Evolutionary conservation across 37 sponge, comb jelly and placozoan genomes (phyloP).

Genomic region (Lycopodina hypogea): DNA sequence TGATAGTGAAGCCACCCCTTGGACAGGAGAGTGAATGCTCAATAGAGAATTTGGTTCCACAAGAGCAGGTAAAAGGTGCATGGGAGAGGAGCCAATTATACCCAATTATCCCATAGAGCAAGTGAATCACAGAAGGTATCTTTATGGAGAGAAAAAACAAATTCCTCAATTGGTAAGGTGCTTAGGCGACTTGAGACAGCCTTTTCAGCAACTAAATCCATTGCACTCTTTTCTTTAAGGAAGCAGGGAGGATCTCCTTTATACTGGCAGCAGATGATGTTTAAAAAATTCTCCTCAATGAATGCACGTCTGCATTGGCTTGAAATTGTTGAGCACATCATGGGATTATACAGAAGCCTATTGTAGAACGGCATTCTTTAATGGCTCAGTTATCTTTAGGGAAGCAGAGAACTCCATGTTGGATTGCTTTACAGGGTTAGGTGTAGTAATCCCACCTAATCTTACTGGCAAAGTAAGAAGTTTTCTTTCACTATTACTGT

Average conservation of each 20-base stretch:
- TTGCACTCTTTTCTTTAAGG: background rate
- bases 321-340: background rate
- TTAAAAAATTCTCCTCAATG: background rate
- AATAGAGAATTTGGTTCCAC: too few relatives aligned
- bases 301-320: background rate
- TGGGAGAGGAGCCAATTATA: too few relatives aligned
- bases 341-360: background rate
- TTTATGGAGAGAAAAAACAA: background rate
- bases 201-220: background rate
- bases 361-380: background rate
- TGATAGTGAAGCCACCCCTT: conserved; percentile 30
- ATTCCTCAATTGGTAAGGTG: background rate
- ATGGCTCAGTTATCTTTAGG: background rate
- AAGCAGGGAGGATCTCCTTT: background rate
- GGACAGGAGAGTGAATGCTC: conserved; percentile 45
- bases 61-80: too few relatives aligned
- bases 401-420: background rate
- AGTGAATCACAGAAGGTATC: background rate
- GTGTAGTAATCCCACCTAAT: background rate
- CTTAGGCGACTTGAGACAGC: background rate
- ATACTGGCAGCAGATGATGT: background rate
- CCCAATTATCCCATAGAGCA: too few relatives aligned
- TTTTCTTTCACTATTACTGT: background rate
- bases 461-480: background rate
- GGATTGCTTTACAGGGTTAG: background rate